A percentile compares a stretch with the other conserved stretches of the same genome.
Conservation (phyloP, 2,888 invertebrate genomes). For the Conops quadrifasciatus region DNA sequence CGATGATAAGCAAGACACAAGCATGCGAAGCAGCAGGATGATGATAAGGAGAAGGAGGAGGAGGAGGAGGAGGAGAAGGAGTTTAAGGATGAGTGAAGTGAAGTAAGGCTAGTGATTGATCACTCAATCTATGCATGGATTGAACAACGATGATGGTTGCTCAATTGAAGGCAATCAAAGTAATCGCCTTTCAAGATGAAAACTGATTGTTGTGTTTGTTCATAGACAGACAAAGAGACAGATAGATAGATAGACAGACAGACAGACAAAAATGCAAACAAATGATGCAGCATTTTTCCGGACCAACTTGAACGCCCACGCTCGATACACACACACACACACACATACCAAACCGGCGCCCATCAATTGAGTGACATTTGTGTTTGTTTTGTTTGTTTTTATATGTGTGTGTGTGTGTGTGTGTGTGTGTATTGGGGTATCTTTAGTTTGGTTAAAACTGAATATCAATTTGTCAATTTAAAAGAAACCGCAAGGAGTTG, state of each 20-base stretch:
- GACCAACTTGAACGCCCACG: background rate
- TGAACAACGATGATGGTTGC: conserved; percentile 1
- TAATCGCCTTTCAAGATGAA: conserved; percentile 27
- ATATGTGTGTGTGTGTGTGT: background rate
- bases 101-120: background rate
- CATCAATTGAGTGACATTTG: background rate
- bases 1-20: too few relatives aligned
- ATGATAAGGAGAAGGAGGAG: too few relatives aligned
- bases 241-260: too few relatives aligned
- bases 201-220: conserved; percentile 3
- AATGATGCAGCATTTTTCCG: background rate
- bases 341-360: too few relatives aligned
- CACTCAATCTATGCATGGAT: background rate
- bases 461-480: conserved; percentile 7
- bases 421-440: background rate
- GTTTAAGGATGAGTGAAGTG: too few relatives aligned
- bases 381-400: too few relatives aligned
- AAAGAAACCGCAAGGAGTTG: background rate
- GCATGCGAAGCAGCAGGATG: too few relatives aligned
- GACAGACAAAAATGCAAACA: background rate
- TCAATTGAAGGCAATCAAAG: conserved; percentile 25
- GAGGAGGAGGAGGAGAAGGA: too few relatives aligned
- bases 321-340: background rate
- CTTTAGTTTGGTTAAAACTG: background rate
- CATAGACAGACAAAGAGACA: background rate